These are phyloP conservation scores for Eumacrocentrus americanus DNA, from an alignment of 2,888 invertebrate species.

Conservation along the genomic window DNA sequence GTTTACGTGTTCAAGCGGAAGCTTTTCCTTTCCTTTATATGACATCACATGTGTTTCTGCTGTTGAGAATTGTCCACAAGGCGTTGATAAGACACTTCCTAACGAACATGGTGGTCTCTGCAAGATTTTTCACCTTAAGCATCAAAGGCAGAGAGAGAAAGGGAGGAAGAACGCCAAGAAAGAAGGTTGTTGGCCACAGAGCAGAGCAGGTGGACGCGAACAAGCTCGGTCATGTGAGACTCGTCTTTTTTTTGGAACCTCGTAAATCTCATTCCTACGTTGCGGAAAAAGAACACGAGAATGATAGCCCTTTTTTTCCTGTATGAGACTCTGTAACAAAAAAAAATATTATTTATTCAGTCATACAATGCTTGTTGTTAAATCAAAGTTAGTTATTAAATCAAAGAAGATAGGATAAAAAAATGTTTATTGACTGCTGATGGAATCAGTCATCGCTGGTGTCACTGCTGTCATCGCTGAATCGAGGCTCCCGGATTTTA, in stretches of 20 bases:
- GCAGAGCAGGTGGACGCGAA: constrained; percentile 21
- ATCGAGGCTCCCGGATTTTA: constrained; percentile 44
- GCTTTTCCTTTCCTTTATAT: neutral
- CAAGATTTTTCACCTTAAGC: neutral
- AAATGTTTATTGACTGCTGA: neutral
- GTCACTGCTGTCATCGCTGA: constrained; percentile 46
- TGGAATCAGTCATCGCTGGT: constrained; percentile 24
- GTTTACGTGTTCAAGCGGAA: too few species aligned
- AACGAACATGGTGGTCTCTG: neutral
- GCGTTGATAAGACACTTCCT: too few species aligned
- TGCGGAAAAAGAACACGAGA: constrained; percentile 13
- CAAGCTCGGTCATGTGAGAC: constrained; percentile 10
- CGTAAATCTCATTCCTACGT: constrained; percentile 19
- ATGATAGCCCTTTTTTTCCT: constrained; percentile 15
- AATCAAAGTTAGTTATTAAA: too few species aligned
- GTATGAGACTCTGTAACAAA: neutral
- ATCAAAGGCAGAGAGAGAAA: too few species aligned
- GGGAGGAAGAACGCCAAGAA: too few species aligned
- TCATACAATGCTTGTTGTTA: too few species aligned
- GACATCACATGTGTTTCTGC: neutral
- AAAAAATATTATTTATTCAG: constrained; percentile 14
- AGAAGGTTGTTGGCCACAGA: neutral
- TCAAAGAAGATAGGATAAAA: too few species aligned
- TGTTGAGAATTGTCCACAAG: neutral
- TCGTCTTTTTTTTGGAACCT: constrained; percentile 13